A percentile compares a stretch with the other conserved stretches of the same genome.
These are phyloP conservation scores for Puffinus mauretanicus DNA, from an alignment of 2,113 vertebrate genomes.

Conservation along the genomic window DNA sequence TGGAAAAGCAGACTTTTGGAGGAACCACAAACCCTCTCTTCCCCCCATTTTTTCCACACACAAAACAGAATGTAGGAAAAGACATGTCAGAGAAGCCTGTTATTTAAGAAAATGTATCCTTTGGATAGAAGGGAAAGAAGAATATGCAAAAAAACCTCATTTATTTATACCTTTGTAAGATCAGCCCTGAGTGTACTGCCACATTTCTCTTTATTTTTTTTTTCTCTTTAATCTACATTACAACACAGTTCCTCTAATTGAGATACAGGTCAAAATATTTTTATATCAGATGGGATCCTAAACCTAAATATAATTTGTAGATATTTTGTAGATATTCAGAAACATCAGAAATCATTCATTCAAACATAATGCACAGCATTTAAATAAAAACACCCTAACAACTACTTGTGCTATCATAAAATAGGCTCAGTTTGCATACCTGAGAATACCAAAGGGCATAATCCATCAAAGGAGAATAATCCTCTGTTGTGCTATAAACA, in stretches of 20 bases:
- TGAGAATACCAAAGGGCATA: not conserved
- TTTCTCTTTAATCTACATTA: not conserved
- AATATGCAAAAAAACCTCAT: not conserved
- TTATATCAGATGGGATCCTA: not conserved
- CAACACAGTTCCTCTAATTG: not conserved
- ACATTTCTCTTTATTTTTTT: not conserved
- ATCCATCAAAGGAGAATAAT: not conserved
- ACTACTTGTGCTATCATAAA: not conserved
- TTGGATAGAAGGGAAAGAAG: not conserved
- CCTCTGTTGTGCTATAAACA: conserved; percentile 17
- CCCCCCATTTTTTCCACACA: accelerated
- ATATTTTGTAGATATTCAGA: not conserved
- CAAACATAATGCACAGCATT: not conserved
- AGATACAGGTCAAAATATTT: not conserved
- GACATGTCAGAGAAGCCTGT: not conserved
- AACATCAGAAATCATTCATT: not conserved
- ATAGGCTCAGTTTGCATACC: not conserved
- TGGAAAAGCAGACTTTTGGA: not conserved
- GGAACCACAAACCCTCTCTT: not conserved
- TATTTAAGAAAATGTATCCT: not conserved
- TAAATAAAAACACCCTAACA: not conserved
- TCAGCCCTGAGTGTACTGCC: not conserved
- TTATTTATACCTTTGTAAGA: not conserved
- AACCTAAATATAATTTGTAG: not conserved
- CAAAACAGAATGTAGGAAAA: not conserved